Percentiles rank a stretch among this genome's conserved stretches.
Evolutionary conservation across 2,888 invertebrate genomes (phyloP).

Genomic region (Diachrysia chrysitis): DNA sequence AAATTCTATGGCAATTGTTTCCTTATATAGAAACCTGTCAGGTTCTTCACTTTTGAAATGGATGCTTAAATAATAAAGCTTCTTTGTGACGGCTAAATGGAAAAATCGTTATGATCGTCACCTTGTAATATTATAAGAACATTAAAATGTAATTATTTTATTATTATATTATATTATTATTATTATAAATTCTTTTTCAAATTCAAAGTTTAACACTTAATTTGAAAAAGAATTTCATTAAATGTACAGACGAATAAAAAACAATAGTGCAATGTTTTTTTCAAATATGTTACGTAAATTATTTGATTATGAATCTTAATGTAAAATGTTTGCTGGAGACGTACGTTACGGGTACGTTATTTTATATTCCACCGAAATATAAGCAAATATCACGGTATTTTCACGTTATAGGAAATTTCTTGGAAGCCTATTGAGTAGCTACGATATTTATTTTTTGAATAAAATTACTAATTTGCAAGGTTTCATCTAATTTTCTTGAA

Average conservation of each 20-base stretch:
- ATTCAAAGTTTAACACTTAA: too few relatives aligned
- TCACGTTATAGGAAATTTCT: neutral
- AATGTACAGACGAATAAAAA: too few relatives aligned
- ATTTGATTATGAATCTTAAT: neutral
- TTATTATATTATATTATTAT: too few relatives aligned
- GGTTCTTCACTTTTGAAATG: neutral
- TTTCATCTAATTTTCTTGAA: slow-evolving; percentile 18
- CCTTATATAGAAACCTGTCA: neutral
- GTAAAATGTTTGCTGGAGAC: neutral
- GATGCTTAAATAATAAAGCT: slow-evolving; percentile 1
- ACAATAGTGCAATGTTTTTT: too few relatives aligned
- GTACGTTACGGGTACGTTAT: neutral
- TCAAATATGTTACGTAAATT: too few relatives aligned
- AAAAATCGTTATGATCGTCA: neutral
- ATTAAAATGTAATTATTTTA: neutral
- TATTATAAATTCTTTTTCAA: too few relatives aligned
- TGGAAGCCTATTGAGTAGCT: neutral
- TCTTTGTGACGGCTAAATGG: slow-evolving; percentile 2
- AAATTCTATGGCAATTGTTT: slow-evolving; percentile 15
- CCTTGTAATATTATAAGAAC: neutral
- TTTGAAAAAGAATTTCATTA: too few relatives aligned
- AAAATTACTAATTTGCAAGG: slow-evolving; percentile 11
- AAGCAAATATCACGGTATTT: neutral
- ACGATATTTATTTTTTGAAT: slow-evolving; percentile 2
- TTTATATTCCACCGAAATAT: neutral